These are phyloP conservation scores for Neostethus bicornis DNA, from an alignment of 2,797 vertebrate genomes.

Conservation along the genomic window DNA sequence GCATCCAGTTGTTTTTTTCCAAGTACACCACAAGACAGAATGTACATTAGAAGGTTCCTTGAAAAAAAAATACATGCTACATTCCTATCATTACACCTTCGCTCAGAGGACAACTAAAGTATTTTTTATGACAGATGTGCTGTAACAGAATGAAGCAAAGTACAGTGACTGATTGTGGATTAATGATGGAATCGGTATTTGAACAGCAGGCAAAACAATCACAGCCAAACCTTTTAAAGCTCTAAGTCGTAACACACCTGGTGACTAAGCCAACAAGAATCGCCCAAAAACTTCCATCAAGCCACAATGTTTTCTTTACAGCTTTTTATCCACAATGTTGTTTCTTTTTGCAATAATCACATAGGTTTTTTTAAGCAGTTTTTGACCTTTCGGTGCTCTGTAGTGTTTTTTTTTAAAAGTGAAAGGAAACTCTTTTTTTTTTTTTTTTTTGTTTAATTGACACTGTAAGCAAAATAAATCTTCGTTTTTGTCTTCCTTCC, in stretches of 20 bases:
- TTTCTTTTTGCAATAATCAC: too few species aligned
- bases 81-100: too few species aligned
- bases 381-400: constrained; percentile 19
- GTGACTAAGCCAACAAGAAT: constrained; percentile 42
- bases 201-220: background rate
- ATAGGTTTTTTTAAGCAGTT: too few species aligned
- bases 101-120: background rate
- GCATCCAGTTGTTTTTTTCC: too few species aligned
- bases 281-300: constrained; percentile 24
- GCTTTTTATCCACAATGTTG: constrained; percentile 30
- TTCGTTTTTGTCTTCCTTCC: too few species aligned
- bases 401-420: too few species aligned
- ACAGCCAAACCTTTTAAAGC: background rate
- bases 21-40: too few species aligned
- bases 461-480: too few species aligned
- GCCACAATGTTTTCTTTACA: constrained; percentile 43
- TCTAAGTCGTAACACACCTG: constrained; percentile 21
- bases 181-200: background rate
- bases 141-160: background rate
- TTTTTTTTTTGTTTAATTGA: constrained; percentile 42
- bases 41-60: too few species aligned
- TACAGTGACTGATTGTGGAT: background rate
- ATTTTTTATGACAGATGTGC: background rate
- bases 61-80: too few species aligned
- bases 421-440: too few species aligned